Percentiles rank a stretch among this genome's conserved stretches.
These are phyloP conservation scores for Margarornis squamiger DNA, from an alignment of 2,797 vertebrate genomes.

Conservation along the genomic window DNA sequence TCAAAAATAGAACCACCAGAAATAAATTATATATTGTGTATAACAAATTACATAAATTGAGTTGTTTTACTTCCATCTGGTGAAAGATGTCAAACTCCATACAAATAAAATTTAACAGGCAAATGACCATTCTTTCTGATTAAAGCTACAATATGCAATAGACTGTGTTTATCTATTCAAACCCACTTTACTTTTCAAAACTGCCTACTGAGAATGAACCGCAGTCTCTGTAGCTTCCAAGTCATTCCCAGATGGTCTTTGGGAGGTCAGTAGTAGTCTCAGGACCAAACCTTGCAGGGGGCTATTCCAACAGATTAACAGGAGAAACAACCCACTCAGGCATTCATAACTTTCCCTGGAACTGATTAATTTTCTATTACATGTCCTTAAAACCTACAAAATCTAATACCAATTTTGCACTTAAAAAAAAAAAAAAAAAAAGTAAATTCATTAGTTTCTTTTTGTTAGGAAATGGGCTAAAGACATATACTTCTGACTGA, in stretches of 20 bases:
- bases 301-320: neutral
- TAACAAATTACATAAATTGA: neutral
- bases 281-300: neutral
- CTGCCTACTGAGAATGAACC: neutral
- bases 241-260: neutral
- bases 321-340: neutral
- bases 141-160: neutral
- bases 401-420: neutral
- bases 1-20: neutral
- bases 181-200: neutral
- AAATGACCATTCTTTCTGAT: neutral
- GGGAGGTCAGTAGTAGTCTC: neutral
- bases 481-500: neutral
- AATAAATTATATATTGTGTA: neutral
- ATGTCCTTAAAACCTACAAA: neutral
- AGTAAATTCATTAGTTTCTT: neutral
- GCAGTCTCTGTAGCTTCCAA: neutral
- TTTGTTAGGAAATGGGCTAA: neutral
- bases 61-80: neutral
- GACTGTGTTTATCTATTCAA: neutral
- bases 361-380: neutral
- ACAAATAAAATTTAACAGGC: neutral
- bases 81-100: neutral
- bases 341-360: neutral
- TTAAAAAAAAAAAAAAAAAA: neutral